phyloP scores from a whole-genome alignment of 2,797 vertebrate species.

The Xyrichtys novacula region DNA sequence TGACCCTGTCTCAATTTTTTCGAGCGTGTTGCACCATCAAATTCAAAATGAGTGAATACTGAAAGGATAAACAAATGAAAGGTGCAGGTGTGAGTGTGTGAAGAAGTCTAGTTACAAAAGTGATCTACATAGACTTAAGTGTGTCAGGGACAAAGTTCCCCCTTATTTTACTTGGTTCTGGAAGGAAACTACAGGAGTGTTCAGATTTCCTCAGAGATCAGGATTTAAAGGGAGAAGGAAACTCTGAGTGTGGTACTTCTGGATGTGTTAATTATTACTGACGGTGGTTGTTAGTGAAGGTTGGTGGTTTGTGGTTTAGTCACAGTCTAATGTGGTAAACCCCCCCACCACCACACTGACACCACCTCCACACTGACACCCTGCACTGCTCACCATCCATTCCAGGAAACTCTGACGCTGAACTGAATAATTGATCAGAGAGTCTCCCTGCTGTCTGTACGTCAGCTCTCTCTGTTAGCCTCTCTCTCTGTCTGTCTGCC shows the following conservation, averaged over 20 bases:
- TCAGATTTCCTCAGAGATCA: too few relatives aligned
- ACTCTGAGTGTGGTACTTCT: background rate
- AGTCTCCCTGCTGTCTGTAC: constrained; percentile 62
- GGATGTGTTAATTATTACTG: background rate
- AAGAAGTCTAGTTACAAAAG: too few relatives aligned
- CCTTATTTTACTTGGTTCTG: too few relatives aligned
- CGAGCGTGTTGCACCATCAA: too few relatives aligned
- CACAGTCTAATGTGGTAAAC: background rate
- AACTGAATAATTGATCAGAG: constrained; percentile 74
- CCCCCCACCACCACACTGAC: constrained; percentile 13
- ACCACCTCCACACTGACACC: background rate
- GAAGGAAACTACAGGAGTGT: background rate
- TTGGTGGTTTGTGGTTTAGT: constrained; percentile 8
- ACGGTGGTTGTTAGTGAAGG: background rate
- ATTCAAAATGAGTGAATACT: too few relatives aligned
- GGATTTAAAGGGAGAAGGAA: background rate
- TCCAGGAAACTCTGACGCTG: constrained; percentile 62
- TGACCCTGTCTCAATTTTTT: too few relatives aligned
- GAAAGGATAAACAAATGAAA: too few relatives aligned
- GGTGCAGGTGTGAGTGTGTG: too few relatives aligned
- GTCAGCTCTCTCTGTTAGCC: constrained; percentile 21
- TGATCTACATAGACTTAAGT: too few relatives aligned
- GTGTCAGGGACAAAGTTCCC: too few relatives aligned
- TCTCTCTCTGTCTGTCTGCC: constrained; percentile 37
- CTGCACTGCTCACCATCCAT: constrained; percentile 4